Evolutionary conservation across 2,888 invertebrate species (phyloP).

Genomic region (Nomada flava): DNA sequence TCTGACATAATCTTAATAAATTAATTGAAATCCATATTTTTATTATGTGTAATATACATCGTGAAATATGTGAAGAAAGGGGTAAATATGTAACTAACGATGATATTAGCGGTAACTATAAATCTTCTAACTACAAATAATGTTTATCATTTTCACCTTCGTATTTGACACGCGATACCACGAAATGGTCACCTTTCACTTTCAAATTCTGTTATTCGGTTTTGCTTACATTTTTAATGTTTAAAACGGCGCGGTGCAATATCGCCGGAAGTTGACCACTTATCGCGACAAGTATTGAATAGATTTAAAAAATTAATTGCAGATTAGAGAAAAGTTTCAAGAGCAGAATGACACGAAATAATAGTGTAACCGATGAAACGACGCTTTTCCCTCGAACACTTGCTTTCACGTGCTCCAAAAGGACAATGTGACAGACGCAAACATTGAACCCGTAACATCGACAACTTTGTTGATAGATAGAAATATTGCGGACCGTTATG

Average conservation of each 20-base stretch:
- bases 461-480: neutral
- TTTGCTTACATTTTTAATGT: constrained; percentile 14
- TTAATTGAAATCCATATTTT: too few relatives aligned
- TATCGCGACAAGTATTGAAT: neutral
- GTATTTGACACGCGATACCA: constrained; percentile 11
- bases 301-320: neutral
- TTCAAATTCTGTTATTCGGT: constrained; percentile 33
- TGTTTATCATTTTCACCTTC: constrained; percentile 1
- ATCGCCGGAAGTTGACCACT: neutral
- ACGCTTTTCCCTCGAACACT: neutral
- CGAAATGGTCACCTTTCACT: constrained; percentile 44
- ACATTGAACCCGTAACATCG: neutral
- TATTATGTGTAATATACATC: neutral
- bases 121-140: neutral
- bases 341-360: neutral
- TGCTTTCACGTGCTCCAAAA: neutral
- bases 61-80: neutral
- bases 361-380: neutral
- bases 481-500: neutral
- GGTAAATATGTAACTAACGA: neutral
- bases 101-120: neutral
- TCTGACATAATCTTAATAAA: too few relatives aligned
- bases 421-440: neutral
- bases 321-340: neutral
- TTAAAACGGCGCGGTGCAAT: neutral